Conservation (phyloP, 2,888 invertebrate species). For the Coelopa pilipes region DNA sequence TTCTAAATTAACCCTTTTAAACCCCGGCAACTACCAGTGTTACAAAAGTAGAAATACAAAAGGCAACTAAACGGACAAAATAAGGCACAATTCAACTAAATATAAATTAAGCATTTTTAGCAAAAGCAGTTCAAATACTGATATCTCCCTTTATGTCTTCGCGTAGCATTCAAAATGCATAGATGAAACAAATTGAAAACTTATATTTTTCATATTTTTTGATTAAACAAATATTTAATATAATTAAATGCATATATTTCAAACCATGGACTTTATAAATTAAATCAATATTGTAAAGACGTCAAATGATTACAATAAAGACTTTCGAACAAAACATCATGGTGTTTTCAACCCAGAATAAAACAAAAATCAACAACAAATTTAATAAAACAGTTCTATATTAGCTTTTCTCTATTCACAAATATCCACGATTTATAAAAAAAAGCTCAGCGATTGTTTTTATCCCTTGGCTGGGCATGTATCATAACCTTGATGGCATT, state of each 20-base stretch:
- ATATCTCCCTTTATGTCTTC: slow-evolving; percentile 23
- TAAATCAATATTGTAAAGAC: slow-evolving; percentile 15
- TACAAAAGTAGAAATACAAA: neutral
- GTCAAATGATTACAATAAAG: slow-evolving; percentile 17
- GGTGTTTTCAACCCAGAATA: too few species aligned
- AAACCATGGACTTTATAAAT: slow-evolving; percentile 12
- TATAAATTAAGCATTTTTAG: neutral
- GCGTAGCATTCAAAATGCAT: slow-evolving; percentile 29
- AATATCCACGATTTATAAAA: too few species aligned
- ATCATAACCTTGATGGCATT: slow-evolving; percentile 90
- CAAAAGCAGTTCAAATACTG: slow-evolving; percentile 33
- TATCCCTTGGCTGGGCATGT: slow-evolving; percentile 67
- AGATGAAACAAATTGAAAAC: slow-evolving; percentile 7
- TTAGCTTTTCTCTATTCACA: too few species aligned
- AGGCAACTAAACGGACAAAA: neutral
- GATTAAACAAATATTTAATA: neutral
- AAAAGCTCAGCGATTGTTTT: neutral
- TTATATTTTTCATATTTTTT: slow-evolving; percentile 20
- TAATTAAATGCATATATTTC: slow-evolving; percentile 2
- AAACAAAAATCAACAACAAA: too few species aligned
- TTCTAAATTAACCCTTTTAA: too few species aligned
- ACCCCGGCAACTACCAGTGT: too few species aligned
- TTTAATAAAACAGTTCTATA: too few species aligned
- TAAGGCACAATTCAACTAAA: neutral
- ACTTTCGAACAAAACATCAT: neutral